Percentiles rank a stretch among this genome's conserved stretches.
These are phyloP conservation scores for Cyphomyrmex costatus DNA, from an alignment of 1,140 invertebrate genomes.

Conservation along the genomic window DNA sequence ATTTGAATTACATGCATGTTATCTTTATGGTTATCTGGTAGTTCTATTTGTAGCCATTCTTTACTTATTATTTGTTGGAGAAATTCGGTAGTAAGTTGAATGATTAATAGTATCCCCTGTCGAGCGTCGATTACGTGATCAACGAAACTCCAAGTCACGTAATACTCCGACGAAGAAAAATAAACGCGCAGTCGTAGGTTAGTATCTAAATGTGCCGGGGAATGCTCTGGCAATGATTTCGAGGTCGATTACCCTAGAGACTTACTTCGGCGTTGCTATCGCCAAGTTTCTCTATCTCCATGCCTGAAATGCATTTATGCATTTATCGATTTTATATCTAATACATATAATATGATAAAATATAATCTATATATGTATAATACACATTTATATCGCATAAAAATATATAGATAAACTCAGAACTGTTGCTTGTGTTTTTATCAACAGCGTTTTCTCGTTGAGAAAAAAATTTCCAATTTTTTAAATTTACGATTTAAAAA, in stretches of 20 bases:
- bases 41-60: background rate
- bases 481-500: background rate
- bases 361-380: background rate
- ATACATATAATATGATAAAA: background rate
- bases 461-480: background rate
- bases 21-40: background rate
- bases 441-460: background rate
- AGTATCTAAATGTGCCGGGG: conserved; percentile 47
- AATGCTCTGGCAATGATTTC: conserved; percentile 57
- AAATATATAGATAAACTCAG: background rate
- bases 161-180: conserved; percentile 47
- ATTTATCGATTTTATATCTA: conserved; percentile 42
- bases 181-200: conserved; percentile 52
- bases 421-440: background rate
- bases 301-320: background rate
- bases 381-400: background rate
- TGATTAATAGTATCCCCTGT: conserved; percentile 34
- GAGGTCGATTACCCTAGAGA: conserved; percentile 57
- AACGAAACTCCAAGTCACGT: conserved; percentile 45
- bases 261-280: conserved; percentile 30
- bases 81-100: background rate
- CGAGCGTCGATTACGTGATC: conserved; percentile 38
- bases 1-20: background rate
- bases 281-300: background rate
- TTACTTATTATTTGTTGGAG: background rate